phyloP scores from a whole-genome alignment of 2,797 vertebrate species.

The Diplodus sargus region DNA sequence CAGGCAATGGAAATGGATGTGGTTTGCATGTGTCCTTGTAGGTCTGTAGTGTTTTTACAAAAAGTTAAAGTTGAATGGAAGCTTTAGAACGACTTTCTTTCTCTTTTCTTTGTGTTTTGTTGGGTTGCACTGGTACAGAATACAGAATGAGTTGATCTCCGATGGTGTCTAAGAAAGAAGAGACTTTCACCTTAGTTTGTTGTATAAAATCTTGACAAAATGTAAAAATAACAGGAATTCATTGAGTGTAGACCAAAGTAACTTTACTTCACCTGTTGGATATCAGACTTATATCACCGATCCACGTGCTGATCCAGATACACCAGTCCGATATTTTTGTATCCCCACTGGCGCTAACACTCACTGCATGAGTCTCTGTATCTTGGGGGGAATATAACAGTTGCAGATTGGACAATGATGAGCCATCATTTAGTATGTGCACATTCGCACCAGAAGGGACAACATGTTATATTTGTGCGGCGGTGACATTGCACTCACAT shows the following conservation, averaged over 20 bases:
- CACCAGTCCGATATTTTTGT: no score
- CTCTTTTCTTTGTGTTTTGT: background rate
- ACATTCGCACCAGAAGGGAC: no score
- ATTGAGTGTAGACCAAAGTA: conserved; percentile 1
- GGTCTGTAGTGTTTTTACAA: background rate
- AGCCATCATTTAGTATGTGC: no score
- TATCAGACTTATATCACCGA: no score
- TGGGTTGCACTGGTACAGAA: background rate
- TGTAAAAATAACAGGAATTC: background rate
- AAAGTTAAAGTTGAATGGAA: background rate
- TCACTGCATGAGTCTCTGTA: no score
- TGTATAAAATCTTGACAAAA: conserved; percentile 9
- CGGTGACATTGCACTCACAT: no score
- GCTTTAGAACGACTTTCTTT: background rate
- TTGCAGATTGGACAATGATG: no score
- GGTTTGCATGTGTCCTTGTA: conserved; percentile 11
- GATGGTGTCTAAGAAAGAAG: background rate
- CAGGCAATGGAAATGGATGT: conserved; percentile 2
- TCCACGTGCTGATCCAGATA: no score
- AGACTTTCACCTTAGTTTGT: background rate
- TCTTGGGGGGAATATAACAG: no score
- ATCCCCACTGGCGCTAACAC: no score
- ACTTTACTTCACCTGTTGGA: background rate
- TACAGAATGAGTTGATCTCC: background rate
- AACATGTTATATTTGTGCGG: no score